Percentiles rank a stretch among this genome's conserved stretches.
phyloP scores from a whole-genome alignment of 2,888 invertebrate genomes.

The Abscondita cerata region DNA sequence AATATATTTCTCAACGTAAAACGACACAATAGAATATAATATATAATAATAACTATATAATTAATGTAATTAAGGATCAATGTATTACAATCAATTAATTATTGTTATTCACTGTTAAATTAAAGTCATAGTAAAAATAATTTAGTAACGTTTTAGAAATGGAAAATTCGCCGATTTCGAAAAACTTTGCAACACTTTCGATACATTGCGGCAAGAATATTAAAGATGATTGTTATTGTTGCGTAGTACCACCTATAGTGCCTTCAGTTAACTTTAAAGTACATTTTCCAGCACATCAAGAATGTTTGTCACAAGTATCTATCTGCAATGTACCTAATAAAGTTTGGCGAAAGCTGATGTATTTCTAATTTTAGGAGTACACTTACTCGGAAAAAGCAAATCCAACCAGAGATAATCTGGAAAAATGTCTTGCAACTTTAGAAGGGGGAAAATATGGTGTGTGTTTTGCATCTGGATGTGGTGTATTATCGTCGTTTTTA shows the following conservation, averaged over 20 bases:
- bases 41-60: no score
- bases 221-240: constrained; percentile 83
- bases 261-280: constrained; percentile 93
- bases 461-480: constrained; percentile 85
- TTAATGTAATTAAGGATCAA: no score
- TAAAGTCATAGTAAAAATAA: no score
- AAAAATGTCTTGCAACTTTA: constrained; percentile 83
- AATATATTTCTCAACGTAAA: no score
- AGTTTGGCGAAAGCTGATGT: not conserved
- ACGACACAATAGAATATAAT: no score
- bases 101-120: no score
- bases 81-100: no score
- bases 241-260: constrained; percentile 90
- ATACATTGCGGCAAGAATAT: constrained; percentile 94
- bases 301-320: constrained; percentile 33
- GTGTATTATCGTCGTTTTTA: constrained; percentile 75
- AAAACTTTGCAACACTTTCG: constrained; percentile 86
- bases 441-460: constrained; percentile 84
- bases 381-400: constrained; percentile 91
- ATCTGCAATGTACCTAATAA: no score
- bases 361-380: constrained; percentile 65
- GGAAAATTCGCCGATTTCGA: constrained; percentile 58
- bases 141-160: no score
- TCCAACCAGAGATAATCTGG: constrained; percentile 84
- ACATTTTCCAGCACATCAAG: constrained; percentile 82